A percentile compares a stretch with the other conserved stretches of the same genome.
These are phyloP conservation scores for Bimastos eiseni DNA, from an alignment of 2,888 invertebrate genomes.

Conservation along the genomic window DNA sequence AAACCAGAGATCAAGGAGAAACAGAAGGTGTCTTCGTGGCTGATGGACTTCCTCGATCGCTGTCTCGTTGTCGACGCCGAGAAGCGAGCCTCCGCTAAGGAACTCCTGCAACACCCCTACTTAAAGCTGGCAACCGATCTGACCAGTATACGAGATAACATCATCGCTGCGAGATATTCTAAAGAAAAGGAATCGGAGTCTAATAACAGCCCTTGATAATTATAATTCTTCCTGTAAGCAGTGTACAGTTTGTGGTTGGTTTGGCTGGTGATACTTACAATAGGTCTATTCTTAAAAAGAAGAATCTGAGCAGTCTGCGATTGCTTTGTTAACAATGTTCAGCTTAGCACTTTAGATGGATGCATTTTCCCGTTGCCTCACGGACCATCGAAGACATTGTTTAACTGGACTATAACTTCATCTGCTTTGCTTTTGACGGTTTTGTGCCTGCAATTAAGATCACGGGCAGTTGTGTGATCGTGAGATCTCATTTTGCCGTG, in stretches of 20 bases:
- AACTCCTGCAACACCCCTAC: constrained; percentile 81
- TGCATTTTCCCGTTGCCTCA: no score
- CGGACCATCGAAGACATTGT: no score
- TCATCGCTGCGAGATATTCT: constrained; percentile 63
- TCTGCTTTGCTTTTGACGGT: no score
- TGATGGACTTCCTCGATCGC: constrained; percentile 33
- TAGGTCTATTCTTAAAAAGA: no score
- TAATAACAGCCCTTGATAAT: background rate
- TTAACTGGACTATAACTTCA: no score
- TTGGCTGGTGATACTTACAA: no score
- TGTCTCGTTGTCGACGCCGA: constrained; percentile 68
- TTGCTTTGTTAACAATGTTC: no score
- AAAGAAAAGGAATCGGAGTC: background rate
- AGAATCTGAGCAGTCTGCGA: no score
- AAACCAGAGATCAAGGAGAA: constrained; percentile 91
- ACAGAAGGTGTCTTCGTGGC: constrained; percentile 69
- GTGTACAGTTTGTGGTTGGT: background rate
- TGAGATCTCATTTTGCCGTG: no score
- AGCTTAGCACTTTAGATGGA: no score
- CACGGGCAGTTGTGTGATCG: no score
- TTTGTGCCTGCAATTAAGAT: no score
- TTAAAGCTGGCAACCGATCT: constrained; percentile 92
- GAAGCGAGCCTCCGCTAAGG: constrained; percentile 64
- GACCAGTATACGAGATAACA: constrained; percentile 91
- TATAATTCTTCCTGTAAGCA: background rate